Base-by-base conservation (phyloP, 53 echinoderm and acorn worm species). In the Mesocentrotus franciscanus region DNA sequence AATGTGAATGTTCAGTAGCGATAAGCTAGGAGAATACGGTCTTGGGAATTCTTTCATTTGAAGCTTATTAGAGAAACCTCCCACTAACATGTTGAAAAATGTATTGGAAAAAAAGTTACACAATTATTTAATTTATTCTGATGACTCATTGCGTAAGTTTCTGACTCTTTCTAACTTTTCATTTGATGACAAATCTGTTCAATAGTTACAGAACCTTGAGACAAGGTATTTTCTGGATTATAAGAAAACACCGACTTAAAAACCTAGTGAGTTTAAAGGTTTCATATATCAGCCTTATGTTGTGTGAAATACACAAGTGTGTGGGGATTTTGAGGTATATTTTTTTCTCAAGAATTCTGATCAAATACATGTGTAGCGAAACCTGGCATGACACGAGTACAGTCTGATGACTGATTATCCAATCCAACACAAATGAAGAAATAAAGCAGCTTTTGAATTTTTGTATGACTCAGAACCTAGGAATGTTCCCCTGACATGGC, bases 401-500 rank as follows among this genome's bases (percentile, higher is more conserved):
- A 55, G 24, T 24, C 20, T 56, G 85, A 87, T 87, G 87, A 87
- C 56, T 57, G 87, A 87, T 87, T 58, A 57, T 87, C 58, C 58
- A 87, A 87, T 87, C 87, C 57, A 10, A 58, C 56, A 58, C 56
- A 57, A 56, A 87, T 12, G 87, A 85, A 42, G 22, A 55, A 57
- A 58, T 49, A 84, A 22, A 22, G 22, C 32, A n/a, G n/a, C n/a
- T n/a, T n/a, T n/a, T n/a, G n/a, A n/a, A n/a, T n/a, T 74, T 84
- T 42, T 87, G 91, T 16, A 66, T 68, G 91, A 91, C 91, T 91
- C 91, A 91, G 32, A 34, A 61, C 66, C 22, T 62, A 66, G 66
- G 91, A 91, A 91, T 91, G 91, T 91, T 85, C 36, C 66, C 90
- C 24, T 39, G 17, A 66, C 58, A 20, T 91, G 39, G 55, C 92